Evolutionary conservation across 2,797 vertebrate genomes (phyloP).

Genomic region (Miichthys miiuy): DNA sequence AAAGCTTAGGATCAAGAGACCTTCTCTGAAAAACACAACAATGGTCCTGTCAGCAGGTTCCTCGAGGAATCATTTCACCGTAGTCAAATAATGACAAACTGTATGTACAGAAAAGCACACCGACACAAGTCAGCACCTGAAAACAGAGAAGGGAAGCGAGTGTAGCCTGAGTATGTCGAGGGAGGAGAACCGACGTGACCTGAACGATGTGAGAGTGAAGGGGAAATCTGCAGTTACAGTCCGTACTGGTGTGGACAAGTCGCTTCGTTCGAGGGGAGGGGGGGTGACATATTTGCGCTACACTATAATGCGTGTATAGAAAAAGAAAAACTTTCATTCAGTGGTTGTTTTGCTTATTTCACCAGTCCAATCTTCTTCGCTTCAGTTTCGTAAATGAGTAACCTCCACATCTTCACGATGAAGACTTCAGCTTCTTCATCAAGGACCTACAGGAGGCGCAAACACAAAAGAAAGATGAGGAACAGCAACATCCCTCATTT

Average conservation of each 20-base stretch:
- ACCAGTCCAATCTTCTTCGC: conserved; percentile 99
- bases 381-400: conserved; percentile 99
- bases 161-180: conserved; percentile 47
- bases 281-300: conserved; percentile 55
- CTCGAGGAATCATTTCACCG: conserved; percentile 20
- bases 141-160: conserved; percentile 13
- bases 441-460: conserved; percentile 87
- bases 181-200: conserved; percentile 1
- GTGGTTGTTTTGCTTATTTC: conserved; percentile 86
- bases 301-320: conserved; percentile 61
- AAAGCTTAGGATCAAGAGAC: conserved; percentile 16
- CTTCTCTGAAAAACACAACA: conserved; percentile 10
- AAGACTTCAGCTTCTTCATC: conserved; percentile 99
- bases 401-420: conserved; percentile 99
- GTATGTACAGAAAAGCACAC: conserved; percentile 63
- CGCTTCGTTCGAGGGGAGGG: conserved; percentile 24
- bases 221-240: conserved; percentile 45
- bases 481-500: too few species aligned
- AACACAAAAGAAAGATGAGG: neutral
- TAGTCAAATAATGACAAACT: conserved; percentile 39
- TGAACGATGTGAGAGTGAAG: conserved; percentile 37
- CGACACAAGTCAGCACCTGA: conserved; percentile 53
- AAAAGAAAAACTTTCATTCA: conserved; percentile 50
- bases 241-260: conserved; percentile 29
- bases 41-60: conserved; percentile 32